Conservation (phyloP, 2,888 invertebrate species). For the Pristionchus exspectatus region DNA sequence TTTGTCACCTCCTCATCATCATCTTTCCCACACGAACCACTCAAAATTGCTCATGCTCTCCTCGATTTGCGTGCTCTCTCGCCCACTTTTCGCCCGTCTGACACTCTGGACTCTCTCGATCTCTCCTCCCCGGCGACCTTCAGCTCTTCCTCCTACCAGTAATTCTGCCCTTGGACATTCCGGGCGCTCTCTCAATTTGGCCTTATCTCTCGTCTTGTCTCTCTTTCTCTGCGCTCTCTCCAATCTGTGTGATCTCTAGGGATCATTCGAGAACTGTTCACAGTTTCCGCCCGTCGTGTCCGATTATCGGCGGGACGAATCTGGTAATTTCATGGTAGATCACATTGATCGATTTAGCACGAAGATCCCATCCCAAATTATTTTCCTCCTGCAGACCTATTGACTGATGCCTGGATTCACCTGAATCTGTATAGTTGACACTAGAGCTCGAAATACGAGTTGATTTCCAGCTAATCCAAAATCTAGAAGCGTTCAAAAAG, state of each 20-base stretch:
- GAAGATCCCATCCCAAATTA: too few relatives aligned
- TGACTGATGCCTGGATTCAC: too few relatives aligned
- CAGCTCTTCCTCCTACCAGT: not conserved
- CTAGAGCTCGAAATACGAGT: too few relatives aligned
- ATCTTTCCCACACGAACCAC: not conserved
- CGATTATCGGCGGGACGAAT: not conserved
- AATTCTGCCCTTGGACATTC: conserved; percentile 42
- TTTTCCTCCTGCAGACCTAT: too few relatives aligned
- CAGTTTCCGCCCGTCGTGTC: not conserved
- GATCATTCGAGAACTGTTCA: not conserved
- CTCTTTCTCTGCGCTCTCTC: not conserved
- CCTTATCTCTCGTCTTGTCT: not conserved
- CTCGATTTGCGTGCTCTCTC: conserved; percentile 1
- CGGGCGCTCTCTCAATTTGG: not conserved
- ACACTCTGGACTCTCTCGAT: not conserved
- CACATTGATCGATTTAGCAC: too few relatives aligned
- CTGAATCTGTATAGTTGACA: too few relatives aligned
- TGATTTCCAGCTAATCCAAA: too few relatives aligned
- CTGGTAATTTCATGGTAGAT: too few relatives aligned
- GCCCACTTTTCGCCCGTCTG: not conserved
- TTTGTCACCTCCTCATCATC: conserved; percentile 37
- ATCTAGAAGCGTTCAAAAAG: too few relatives aligned
- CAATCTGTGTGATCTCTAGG: not conserved
- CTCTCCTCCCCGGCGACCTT: conserved; percentile 27
- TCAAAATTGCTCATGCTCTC: conserved; percentile 17